Conservation (phyloP, 2,797 vertebrate species). For the Parauchenoglanis ngamensis region DNA sequence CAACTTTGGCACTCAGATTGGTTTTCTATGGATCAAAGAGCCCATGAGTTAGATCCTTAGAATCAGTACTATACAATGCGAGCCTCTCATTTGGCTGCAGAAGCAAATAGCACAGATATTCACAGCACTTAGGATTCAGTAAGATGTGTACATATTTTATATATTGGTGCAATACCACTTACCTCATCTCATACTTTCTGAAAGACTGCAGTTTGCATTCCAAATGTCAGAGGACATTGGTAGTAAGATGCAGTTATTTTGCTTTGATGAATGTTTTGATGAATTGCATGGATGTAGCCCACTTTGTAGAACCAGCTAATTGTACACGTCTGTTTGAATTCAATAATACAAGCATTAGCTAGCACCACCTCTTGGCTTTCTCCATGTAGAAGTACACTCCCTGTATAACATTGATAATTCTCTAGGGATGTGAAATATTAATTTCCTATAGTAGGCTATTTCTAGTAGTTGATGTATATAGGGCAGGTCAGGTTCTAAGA, state of each 20-base stretch:
- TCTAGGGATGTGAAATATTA: neutral
- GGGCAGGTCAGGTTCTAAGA: neutral
- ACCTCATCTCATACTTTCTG: neutral
- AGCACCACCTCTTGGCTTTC: neutral
- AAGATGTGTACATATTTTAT: neutral
- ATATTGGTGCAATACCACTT: neutral
- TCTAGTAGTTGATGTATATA: constrained; percentile 5
- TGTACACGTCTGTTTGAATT: neutral
- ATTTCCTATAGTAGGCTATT: constrained; percentile 25
- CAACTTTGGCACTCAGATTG: constrained; percentile 91
- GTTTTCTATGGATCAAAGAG: constrained; percentile 85
- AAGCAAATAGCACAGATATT: neutral
- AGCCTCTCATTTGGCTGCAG: neutral
- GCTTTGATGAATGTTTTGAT: neutral
- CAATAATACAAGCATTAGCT: neutral
- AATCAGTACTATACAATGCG: neutral
- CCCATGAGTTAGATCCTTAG: neutral
- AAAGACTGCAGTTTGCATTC: neutral
- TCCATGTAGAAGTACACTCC: neutral
- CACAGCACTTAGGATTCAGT: neutral
- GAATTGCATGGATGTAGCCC: neutral
- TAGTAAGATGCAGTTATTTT: neutral
- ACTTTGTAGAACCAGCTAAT: neutral
- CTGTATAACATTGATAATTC: neutral
- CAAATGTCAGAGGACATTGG: neutral